Percentiles rank a stretch among this genome's conserved stretches.
Evolutionary conservation across 2,888 invertebrate species (phyloP).

Genomic region (Hirtodrosophila cameraria): DNA sequence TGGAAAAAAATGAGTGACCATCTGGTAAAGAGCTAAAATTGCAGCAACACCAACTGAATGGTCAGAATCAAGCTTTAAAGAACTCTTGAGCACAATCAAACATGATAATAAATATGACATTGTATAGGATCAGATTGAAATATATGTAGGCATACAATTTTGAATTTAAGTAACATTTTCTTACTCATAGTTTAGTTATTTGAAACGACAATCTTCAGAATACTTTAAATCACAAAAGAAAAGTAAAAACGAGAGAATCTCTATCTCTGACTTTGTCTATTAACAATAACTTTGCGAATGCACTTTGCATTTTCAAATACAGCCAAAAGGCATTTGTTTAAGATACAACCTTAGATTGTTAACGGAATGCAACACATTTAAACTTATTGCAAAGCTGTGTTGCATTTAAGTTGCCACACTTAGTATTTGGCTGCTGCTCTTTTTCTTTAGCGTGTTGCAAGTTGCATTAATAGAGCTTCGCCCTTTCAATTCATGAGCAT

Average conservation of each 20-base stretch:
- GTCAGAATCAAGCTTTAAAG: background rate
- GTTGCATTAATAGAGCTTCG: conserved; percentile 3
- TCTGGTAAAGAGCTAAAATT: conserved; percentile 12
- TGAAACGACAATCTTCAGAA: no score
- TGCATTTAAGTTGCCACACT: background rate
- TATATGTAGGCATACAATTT: no score
- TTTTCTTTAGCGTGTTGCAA: conserved; percentile 2
- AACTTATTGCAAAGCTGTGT: background rate
- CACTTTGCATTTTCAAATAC: no score
- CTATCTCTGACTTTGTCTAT: no score
- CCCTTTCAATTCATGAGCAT: background rate
- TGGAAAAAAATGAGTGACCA: conserved; percentile 35
- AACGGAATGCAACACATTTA: conserved; percentile 1
- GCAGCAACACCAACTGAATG: conserved; percentile 3
- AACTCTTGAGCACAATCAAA: no score
- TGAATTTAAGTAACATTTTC: no score
- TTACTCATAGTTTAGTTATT: no score
- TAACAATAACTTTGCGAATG: no score
- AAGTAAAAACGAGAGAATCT: no score
- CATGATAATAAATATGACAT: background rate
- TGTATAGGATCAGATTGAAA: no score
- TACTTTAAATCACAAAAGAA: no score
- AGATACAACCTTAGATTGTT: background rate
- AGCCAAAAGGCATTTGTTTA: conserved; percentile 3
- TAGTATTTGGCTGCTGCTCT: background rate